phyloP scores from a whole-genome alignment of 2,888 invertebrate species.

The Yponomeuta sedellus region DNA sequence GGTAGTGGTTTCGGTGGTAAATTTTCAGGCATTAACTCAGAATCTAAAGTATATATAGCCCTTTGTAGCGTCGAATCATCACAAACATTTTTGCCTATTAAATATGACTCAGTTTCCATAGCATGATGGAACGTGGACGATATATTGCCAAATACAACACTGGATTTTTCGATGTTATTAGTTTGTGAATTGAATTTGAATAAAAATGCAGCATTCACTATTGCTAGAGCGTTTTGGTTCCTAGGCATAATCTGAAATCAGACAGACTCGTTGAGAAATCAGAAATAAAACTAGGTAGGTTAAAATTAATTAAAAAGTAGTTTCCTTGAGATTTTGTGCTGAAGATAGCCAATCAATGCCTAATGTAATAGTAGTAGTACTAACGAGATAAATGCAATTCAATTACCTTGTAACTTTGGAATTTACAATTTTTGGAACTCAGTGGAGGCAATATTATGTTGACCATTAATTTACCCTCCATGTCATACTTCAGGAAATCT shows the following conservation, averaged over 20 bases:
- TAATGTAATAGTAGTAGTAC: too few relatives aligned
- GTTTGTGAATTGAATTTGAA: conserved; percentile 67
- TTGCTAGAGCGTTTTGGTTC: conserved; percentile 85
- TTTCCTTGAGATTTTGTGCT: too few relatives aligned
- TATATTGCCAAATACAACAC: conserved; percentile 82
- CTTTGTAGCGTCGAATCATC: conserved; percentile 56
- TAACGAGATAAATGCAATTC: too few relatives aligned
- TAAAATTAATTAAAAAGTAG: too few relatives aligned
- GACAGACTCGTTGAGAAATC: neutral
- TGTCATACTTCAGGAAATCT: conserved; percentile 77
- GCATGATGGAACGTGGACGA: conserved; percentile 77
- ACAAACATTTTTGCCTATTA: conserved; percentile 58
- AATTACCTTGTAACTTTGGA: conserved; percentile 80
- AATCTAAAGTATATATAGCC: conserved; percentile 69
- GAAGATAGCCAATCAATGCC: too few relatives aligned
- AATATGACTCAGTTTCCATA: conserved; percentile 68
- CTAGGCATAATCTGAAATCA: conserved; percentile 81
- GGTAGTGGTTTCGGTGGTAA: conserved; percentile 81
- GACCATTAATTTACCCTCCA: conserved; percentile 79
- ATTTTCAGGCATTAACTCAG: conserved; percentile 79
- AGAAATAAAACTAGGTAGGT: too few relatives aligned
- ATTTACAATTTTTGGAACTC: conserved; percentile 48
- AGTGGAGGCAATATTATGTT: conserved; percentile 73
- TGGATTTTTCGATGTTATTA: conserved; percentile 51
- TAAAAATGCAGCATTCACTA: conserved; percentile 84